Evolutionary conservation across 2,113 vertebrate species (phyloP).

Genomic region (Pseudonaja textilis): DNA sequence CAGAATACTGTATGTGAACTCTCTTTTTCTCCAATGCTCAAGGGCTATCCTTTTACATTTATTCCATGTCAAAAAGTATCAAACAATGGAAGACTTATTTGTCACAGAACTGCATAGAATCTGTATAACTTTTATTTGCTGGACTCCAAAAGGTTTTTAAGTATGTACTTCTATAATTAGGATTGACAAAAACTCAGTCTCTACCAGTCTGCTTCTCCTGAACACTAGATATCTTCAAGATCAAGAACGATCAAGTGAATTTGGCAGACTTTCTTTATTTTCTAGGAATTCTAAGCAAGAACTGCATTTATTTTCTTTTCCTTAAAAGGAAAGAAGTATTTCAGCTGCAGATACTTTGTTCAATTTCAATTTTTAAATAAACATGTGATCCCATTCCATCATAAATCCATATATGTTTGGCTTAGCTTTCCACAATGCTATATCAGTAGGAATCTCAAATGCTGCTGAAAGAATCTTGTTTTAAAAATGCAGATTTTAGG

Average conservation of each 20-base stretch:
- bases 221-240: constrained; percentile 25
- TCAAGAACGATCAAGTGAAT: constrained; percentile 22
- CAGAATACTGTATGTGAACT: background rate
- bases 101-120: background rate
- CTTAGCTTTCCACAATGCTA: background rate
- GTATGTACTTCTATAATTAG: background rate
- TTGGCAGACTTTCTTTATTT: constrained; percentile 37
- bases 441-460: background rate
- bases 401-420: background rate
- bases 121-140: background rate
- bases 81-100: background rate
- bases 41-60: background rate
- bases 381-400: background rate
- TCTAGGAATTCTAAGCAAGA: constrained; percentile 21
- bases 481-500: background rate
- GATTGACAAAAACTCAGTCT: background rate
- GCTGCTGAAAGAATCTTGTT: background rate
- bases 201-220: constrained; percentile 19
- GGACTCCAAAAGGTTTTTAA: background rate
- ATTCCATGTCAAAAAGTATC: background rate
- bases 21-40: background rate
- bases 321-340: constrained; percentile 13
- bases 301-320: constrained; percentile 28
- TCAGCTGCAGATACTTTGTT: background rate
- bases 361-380: constrained; percentile 23